Evolutionary conservation across 2,113 vertebrate genomes (phyloP).

Genomic region (Anarrhichthys ocellatus): DNA sequence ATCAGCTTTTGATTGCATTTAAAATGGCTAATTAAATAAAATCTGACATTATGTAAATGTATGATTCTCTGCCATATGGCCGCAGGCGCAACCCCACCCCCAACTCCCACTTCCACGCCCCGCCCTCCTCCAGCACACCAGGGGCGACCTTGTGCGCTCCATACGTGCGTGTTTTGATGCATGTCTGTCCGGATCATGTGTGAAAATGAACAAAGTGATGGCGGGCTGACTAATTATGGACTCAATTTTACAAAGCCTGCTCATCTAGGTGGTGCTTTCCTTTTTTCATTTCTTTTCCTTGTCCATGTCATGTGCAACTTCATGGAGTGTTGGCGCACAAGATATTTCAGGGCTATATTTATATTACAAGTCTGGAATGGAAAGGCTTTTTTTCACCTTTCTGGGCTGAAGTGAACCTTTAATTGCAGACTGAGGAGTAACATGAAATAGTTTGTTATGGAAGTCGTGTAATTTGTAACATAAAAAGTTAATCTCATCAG

Average conservation of each 20-base stretch:
- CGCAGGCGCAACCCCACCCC: constrained; percentile 60
- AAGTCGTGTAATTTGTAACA: neutral
- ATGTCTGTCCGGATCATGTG: constrained; percentile 10
- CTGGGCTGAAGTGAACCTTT: neutral
- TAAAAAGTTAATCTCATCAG: no score
- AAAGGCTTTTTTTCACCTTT: neutral
- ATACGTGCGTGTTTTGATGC: constrained; percentile 4
- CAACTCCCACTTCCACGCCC: neutral
- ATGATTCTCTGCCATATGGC: constrained; percentile 80
- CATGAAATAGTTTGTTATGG: neutral
- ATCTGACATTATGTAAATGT: constrained; percentile 86
- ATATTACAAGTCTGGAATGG: constrained; percentile 7
- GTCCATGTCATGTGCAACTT: neutral
- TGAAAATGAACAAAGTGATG: constrained; percentile 25
- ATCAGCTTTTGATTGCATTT: constrained; percentile 84
- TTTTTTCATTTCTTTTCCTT: no score
- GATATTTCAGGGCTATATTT: neutral
- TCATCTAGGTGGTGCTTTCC: neutral
- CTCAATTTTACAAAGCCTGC: neutral
- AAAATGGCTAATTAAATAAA: constrained; percentile 85
- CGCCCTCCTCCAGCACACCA: constrained; percentile 61
- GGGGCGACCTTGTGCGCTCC: constrained; percentile 45
- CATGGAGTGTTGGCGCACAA: neutral
- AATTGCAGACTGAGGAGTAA: neutral
- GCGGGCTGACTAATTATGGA: constrained; percentile 19